phyloP scores from a whole-genome alignment of 2,888 invertebrate genomes.

The Drosophila acutilabella region DNA sequence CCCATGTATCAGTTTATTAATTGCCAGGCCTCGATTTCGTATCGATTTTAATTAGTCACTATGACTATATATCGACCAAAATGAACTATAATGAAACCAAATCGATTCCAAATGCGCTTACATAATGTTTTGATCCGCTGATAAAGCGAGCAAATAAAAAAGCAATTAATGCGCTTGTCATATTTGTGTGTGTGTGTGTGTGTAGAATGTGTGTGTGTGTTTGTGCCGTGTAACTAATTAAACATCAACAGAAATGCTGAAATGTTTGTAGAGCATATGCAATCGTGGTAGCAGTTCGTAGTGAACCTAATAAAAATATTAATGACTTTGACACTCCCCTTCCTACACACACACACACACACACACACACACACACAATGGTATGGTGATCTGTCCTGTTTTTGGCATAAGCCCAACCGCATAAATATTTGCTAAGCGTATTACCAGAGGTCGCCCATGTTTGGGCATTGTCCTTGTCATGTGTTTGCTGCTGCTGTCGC shows the following conservation, averaged over 20 bases:
- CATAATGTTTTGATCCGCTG: slow-evolving; percentile 51
- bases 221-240: slow-evolving; percentile 61
- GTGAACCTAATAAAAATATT: slow-evolving; percentile 71
- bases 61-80: slow-evolving; percentile 17
- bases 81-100: slow-evolving; percentile 31
- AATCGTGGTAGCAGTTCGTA: slow-evolving; percentile 36
- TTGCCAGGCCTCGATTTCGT: slow-evolving; percentile 7
- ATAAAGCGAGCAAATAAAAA: slow-evolving; percentile 64
- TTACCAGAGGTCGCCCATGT: slow-evolving; percentile 55
- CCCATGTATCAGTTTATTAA: slow-evolving; percentile 13
- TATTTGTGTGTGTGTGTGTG: slow-evolving; percentile 28
- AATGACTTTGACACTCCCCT: slow-evolving; percentile 46
- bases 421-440: slow-evolving; percentile 71
- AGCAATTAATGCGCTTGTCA: slow-evolving; percentile 73
- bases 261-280: slow-evolving; percentile 37
- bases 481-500: slow-evolving; percentile 65
- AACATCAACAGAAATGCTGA: slow-evolving; percentile 52
- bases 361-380: too few relatives aligned
- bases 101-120: slow-evolving; percentile 45
- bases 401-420: slow-evolving; percentile 38
- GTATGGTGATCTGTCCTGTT: slow-evolving; percentile 24
- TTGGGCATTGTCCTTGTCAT: slow-evolving; percentile 61
- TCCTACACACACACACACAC: slow-evolving; percentile 2
- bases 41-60: slow-evolving; percentile 43
- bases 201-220: slow-evolving; percentile 17